Evolutionary conservation across 2,888 invertebrate species (phyloP).

Genomic region (Andrena marginata): DNA sequence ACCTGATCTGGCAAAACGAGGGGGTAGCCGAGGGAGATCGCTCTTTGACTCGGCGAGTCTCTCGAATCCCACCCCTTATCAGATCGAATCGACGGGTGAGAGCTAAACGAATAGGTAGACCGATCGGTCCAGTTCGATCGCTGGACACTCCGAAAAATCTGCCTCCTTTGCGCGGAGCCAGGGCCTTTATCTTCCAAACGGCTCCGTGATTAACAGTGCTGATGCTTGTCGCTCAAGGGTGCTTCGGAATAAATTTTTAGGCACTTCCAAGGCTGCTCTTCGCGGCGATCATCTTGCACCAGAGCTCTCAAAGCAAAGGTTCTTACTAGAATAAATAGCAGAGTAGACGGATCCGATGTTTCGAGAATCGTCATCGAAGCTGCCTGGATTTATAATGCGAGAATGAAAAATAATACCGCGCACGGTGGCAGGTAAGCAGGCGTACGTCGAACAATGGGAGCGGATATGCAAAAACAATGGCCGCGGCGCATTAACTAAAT

Average conservation of each 20-base stretch:
- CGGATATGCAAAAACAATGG: slow-evolving; percentile 38
- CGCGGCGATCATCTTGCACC: no score
- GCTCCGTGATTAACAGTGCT: neutral
- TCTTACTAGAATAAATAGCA: no score
- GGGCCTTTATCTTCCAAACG: neutral
- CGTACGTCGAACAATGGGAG: slow-evolving; percentile 69
- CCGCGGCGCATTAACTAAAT: slow-evolving; percentile 54
- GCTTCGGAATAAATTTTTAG: neutral
- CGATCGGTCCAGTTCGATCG: slow-evolving; percentile 57
- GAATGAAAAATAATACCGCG: neutral
- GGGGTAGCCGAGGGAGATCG: slow-evolving; percentile 59
- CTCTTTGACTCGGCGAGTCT: slow-evolving; percentile 67
- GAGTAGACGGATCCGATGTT: no score
- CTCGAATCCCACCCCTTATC: slow-evolving; percentile 63
- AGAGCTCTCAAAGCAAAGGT: no score
- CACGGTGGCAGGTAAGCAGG: slow-evolving; percentile 2
- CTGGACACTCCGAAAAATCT: slow-evolving; percentile 20
- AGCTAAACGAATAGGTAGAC: slow-evolving; percentile 55
- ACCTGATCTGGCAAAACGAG: slow-evolving; percentile 56
- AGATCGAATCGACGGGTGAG: slow-evolving; percentile 53
- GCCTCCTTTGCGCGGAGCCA: neutral
- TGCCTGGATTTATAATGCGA: neutral
- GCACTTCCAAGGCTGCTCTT: no score
- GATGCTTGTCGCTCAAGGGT: neutral
- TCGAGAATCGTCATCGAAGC: no score